Percentiles rank a stretch among this genome's conserved stretches.
Evolutionary conservation across 2,888 invertebrate species (phyloP).

Genomic region (Stenodema calcarata): DNA sequence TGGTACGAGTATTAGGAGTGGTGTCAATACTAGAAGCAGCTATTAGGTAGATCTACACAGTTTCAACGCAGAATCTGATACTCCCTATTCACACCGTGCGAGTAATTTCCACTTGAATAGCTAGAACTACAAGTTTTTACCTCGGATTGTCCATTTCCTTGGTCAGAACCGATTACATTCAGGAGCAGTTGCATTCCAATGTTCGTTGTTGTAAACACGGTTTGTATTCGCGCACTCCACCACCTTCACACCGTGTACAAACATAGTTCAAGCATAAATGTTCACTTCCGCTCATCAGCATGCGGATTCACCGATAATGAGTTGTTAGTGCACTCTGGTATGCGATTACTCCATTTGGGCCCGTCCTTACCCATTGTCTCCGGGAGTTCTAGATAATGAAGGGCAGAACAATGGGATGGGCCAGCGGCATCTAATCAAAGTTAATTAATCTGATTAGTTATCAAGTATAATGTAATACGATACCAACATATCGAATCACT

Average conservation of each 20-base stretch:
- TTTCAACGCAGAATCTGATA: too few relatives aligned
- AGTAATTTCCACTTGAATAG: too few relatives aligned
- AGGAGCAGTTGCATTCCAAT: too few relatives aligned
- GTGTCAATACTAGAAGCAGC: too few relatives aligned
- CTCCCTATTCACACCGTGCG: too few relatives aligned
- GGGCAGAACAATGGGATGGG: background rate
- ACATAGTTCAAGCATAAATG: background rate
- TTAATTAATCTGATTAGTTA: background rate
- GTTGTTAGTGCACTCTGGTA: background rate
- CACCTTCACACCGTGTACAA: too few relatives aligned
- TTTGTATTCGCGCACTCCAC: background rate
- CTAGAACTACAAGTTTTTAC: too few relatives aligned
- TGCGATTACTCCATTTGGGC: background rate
- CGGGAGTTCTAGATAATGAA: background rate
- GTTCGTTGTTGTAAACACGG: background rate
- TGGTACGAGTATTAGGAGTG: too few relatives aligned
- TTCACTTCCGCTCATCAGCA: background rate
- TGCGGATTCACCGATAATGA: background rate
- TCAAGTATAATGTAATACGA: background rate
- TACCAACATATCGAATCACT: background rate
- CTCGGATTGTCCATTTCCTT: too few relatives aligned
- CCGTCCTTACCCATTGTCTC: background rate
- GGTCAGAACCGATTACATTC: too few relatives aligned
- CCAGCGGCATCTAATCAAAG: background rate
- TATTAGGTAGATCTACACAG: too few relatives aligned